These are phyloP conservation scores for Physocephala rufipes DNA, from an alignment of 2,888 invertebrate species.

Conservation along the genomic window DNA sequence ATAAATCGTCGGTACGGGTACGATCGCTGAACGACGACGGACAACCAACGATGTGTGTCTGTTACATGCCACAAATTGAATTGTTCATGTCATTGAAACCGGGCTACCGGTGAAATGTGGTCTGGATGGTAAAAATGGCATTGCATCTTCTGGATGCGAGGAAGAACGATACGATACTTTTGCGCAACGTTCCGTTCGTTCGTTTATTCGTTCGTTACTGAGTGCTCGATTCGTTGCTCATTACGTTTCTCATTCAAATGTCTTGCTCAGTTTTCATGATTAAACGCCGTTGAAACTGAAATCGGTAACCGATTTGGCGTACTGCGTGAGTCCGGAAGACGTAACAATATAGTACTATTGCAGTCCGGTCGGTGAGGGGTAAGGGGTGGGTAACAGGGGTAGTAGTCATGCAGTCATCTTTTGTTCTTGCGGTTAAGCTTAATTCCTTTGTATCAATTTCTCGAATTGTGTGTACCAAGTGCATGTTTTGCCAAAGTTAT, in stretches of 20 bases:
- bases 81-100: conserved; percentile 22
- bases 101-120: neutral
- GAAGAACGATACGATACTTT: neutral
- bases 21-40: too few relatives aligned
- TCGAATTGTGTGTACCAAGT: neutral
- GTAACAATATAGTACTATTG: neutral
- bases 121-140: neutral
- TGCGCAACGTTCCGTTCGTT: neutral
- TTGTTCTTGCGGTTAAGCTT: conserved; percentile 21
- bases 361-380: conserved; percentile 17
- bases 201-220: too few relatives aligned
- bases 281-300: neutral
- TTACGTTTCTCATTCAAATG: conserved; percentile 35
- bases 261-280: conserved; percentile 22
- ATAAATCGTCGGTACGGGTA: neutral
- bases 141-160: too few relatives aligned
- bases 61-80: conserved; percentile 33
- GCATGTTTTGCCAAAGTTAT: conserved; percentile 28
- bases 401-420: conserved; percentile 10
- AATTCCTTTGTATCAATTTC: conserved; percentile 24
- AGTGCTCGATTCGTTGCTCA: conserved; percentile 16
- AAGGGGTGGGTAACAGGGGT: too few relatives aligned
- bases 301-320: conserved; percentile 2
- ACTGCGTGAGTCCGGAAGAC: conserved; percentile 12
- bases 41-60: neutral